A percentile compares a stretch with the other conserved stretches of the same genome.
phyloP scores from a whole-genome alignment of 2,797 vertebrate genomes.

The Amazona finschi region DNA sequence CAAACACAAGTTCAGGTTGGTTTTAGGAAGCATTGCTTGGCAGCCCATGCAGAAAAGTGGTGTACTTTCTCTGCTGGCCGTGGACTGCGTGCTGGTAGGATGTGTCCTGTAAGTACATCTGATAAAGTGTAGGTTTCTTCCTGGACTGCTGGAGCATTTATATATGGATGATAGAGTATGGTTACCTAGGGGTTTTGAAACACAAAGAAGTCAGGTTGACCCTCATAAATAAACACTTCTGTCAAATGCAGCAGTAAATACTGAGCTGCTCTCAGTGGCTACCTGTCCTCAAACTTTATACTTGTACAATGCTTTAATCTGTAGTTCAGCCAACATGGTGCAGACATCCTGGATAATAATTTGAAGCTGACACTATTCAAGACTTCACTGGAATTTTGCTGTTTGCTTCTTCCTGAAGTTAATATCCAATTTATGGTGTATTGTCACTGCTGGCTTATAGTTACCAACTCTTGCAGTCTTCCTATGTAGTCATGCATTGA shows the following conservation, averaged over 20 bases:
- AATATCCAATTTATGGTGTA: background rate
- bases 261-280: background rate
- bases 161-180: background rate
- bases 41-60: background rate
- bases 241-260: background rate
- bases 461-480: background rate
- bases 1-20: background rate
- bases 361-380: background rate
- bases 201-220: background rate
- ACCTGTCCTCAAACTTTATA: background rate
- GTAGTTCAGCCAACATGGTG: background rate
- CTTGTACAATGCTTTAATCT: background rate
- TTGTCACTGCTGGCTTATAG: background rate
- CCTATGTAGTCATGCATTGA: background rate
- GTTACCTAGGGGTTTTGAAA: background rate
- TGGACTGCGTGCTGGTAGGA: background rate
- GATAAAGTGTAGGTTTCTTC: background rate
- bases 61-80: background rate
- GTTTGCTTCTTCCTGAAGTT: background rate
- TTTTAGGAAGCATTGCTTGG: background rate
- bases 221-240: background rate
- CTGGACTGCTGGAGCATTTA: background rate
- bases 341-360: background rate
- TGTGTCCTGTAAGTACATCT: background rate
- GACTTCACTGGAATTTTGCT: background rate